Percentiles rank a stretch among this genome's conserved stretches.
phyloP scores from a whole-genome alignment of 2,113 vertebrate genomes.

The Phocoena sinus region DNA sequence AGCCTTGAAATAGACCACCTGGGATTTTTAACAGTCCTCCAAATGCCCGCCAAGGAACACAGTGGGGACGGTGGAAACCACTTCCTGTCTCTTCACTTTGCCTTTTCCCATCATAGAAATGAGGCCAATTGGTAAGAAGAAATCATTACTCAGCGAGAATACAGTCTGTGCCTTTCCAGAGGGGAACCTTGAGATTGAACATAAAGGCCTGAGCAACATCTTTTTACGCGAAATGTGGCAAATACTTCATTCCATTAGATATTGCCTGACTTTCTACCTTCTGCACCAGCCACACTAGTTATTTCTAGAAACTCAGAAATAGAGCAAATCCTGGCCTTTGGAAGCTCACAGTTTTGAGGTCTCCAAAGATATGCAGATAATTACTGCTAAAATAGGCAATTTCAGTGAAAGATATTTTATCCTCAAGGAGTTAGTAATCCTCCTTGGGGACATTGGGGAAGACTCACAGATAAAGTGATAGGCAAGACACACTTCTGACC shows the following conservation, averaged over 20 bases:
- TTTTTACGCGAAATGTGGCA: neutral
- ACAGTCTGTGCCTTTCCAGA: neutral
- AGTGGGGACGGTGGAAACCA: neutral
- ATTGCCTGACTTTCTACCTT: neutral
- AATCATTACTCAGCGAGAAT: neutral
- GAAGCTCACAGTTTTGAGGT: neutral
- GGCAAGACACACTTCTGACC: neutral
- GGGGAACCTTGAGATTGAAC: neutral
- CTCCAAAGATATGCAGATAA: neutral
- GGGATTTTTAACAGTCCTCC: neutral
- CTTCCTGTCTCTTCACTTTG: neutral
- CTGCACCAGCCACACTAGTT: neutral
- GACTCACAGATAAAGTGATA: neutral
- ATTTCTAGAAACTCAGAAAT: neutral
- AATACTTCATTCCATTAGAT: neutral
- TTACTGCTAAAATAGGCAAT: neutral
- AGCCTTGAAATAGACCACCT: neutral
- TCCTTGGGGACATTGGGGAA: neutral
- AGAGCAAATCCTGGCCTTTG: neutral
- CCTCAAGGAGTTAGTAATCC: neutral
- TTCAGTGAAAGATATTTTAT: neutral
- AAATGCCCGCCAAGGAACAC: neutral
- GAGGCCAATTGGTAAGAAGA: neutral
- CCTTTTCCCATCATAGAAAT: neutral
- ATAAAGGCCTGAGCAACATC: neutral